phyloP scores from a whole-genome alignment of 2,113 vertebrate genomes.

The Odontophorus gujanensis region DNA sequence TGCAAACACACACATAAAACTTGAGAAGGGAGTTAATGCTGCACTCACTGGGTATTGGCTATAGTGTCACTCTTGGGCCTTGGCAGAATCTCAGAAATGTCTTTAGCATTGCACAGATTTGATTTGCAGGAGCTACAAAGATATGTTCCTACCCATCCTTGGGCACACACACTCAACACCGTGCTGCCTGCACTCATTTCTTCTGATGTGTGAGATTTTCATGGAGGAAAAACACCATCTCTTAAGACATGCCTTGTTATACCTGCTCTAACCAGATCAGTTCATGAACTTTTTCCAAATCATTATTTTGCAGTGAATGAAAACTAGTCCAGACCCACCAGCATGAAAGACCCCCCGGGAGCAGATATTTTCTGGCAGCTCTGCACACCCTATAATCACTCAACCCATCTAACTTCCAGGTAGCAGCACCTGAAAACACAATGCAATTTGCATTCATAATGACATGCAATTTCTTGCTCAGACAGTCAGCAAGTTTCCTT shows the following conservation, averaged over 20 bases:
- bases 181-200: neutral
- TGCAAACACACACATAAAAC: accelerated
- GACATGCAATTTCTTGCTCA: neutral
- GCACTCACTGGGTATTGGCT: accelerated
- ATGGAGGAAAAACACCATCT: neutral
- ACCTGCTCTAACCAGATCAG: neutral
- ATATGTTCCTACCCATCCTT: neutral
- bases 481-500: neutral
- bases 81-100: neutral
- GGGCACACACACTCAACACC: neutral
- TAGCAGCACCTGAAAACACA: neutral
- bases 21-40: accelerated
- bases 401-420: neutral
- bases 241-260: neutral
- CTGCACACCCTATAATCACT: neutral
- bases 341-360: neutral
- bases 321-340: constrained; percentile 15
- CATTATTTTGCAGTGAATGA: neutral
- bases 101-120: neutral
- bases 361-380: constrained; percentile 2
- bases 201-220: neutral
- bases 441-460: neutral
- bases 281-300: neutral
- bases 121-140: neutral
- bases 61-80: neutral